phyloP scores from a whole-genome alignment of 2,113 vertebrate genomes.

The Scopus umbretta region DNA sequence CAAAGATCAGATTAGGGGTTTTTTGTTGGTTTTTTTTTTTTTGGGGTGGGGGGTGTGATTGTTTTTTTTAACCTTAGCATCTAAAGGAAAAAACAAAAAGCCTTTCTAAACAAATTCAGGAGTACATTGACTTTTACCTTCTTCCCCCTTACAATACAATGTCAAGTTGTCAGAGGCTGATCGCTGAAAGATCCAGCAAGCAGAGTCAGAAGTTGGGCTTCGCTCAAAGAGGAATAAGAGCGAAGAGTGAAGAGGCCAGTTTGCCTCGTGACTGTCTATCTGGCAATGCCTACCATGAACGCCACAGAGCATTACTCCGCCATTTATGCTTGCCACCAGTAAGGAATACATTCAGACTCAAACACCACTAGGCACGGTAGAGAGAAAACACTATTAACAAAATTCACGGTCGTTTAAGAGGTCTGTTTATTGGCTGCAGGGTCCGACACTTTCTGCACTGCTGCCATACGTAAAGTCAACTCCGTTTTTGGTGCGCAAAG shows the following conservation, averaged over 20 bases:
- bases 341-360: not conserved
- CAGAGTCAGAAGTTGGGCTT: not conserved
- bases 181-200: not conserved
- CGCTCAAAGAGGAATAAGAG: not conserved
- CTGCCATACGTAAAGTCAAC: not conserved
- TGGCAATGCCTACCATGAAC: rapidly evolving
- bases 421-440: slow-evolving; percentile 59
- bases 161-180: not conserved
- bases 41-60: no score
- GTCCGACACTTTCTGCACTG: slow-evolving; percentile 12
- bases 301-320: rapidly evolving
- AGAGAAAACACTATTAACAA: not conserved
- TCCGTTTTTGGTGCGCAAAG: not conserved
- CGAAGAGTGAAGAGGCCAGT: not conserved
- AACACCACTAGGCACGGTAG: not conserved
- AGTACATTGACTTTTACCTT: not conserved
- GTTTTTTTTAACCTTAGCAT: not conserved
- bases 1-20: not conserved
- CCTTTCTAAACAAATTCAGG: not conserved
- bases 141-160: not conserved
- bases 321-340: not conserved
- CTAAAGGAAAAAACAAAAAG: not conserved
- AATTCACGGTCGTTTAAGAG: not conserved
- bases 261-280: not conserved
- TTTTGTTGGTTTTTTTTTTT: not conserved